A percentile compares a stretch with the other conserved stretches of the same genome.
phyloP scores from a whole-genome alignment of 2,888 invertebrate genomes.

The Drosophila flavopinicola region DNA sequence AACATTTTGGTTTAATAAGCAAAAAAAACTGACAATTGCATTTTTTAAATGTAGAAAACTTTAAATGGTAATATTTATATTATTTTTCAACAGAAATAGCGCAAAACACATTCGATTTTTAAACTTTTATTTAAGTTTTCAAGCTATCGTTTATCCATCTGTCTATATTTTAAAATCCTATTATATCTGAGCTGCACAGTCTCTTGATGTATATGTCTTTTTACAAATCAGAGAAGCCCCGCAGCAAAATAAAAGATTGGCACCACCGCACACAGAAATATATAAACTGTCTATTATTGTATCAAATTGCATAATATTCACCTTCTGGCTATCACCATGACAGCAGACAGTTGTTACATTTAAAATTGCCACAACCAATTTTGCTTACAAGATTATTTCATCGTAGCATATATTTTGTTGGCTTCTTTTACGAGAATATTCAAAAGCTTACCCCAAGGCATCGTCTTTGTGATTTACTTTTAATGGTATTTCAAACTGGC shows the following conservation, averaged over 20 bases:
- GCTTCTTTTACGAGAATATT: background rate
- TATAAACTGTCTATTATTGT: background rate
- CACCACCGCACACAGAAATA: background rate
- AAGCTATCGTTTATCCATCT: too few relatives aligned
- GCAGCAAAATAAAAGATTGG: background rate
- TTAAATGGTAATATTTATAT: too few relatives aligned
- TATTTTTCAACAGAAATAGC: too few relatives aligned
- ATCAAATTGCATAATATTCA: background rate
- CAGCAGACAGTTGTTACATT: conserved; percentile 7
- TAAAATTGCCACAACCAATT: background rate
- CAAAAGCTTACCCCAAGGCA: background rate
- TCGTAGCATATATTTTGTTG: background rate
- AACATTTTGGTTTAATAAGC: too few relatives aligned
- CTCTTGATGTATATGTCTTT: background rate
- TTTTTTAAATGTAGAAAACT: too few relatives aligned
- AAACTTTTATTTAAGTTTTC: too few relatives aligned
- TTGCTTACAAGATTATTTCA: background rate
- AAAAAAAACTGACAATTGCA: too few relatives aligned
- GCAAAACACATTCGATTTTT: too few relatives aligned
- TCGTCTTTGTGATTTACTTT: too few relatives aligned
- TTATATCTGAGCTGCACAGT: too few relatives aligned
- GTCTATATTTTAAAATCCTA: too few relatives aligned
- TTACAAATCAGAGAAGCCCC: background rate
- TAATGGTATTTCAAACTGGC: too few relatives aligned
- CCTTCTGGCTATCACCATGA: conserved; percentile 6